Evolutionary conservation across 30 jellyfish, hydroid and myxozoan species (phyloP).

Genomic region (Mastigias papua): DNA sequence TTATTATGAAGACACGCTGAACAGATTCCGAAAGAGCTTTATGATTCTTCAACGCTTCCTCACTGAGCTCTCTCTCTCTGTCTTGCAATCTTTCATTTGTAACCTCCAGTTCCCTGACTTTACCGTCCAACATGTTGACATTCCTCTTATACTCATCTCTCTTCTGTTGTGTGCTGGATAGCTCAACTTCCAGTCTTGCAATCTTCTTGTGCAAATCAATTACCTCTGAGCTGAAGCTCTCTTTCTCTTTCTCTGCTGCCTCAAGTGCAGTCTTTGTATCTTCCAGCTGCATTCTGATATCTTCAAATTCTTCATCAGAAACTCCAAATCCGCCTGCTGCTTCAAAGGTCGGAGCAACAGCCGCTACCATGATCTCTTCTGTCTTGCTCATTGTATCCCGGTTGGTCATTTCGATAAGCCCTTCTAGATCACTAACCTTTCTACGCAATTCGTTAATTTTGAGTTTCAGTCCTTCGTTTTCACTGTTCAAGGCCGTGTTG

Average conservation of each 20-base stretch:
- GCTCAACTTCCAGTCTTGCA: conserved; percentile 91
- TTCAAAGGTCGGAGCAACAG: conserved; percentile 62
- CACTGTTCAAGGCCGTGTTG: conserved; percentile 73
- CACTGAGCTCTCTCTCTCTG: conserved; percentile 92
- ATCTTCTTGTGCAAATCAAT: conserved; percentile 83
- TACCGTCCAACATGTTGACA: conserved; percentile 68
- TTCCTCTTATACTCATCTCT: conserved; percentile 91
- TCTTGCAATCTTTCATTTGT: conserved; percentile 83
- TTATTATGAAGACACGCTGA: conserved; percentile 78
- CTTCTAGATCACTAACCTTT: conserved; percentile 79
- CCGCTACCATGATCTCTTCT: conserved; percentile 75
- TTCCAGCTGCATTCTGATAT: conserved; percentile 66
- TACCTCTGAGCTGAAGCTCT: conserved; percentile 71
- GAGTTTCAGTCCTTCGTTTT: conserved; percentile 75
- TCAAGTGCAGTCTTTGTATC: conserved; percentile 72
- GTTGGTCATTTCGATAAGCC: conserved; percentile 45
- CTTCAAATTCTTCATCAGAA: conserved; percentile 80
- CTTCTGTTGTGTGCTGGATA: conserved; percentile 83
- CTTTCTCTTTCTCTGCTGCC: conserved; percentile 88
- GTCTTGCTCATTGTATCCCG: conserved; percentile 61
- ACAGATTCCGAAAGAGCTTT: conserved; percentile 72
- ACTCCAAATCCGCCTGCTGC: conserved; percentile 67
- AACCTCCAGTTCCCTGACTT: conserved; percentile 86
- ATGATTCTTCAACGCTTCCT: conserved; percentile 81
- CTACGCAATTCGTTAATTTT: conserved; percentile 70